These are phyloP conservation scores for Aromia moschata DNA, from an alignment of 2,888 invertebrate genomes.

Conservation along the genomic window DNA sequence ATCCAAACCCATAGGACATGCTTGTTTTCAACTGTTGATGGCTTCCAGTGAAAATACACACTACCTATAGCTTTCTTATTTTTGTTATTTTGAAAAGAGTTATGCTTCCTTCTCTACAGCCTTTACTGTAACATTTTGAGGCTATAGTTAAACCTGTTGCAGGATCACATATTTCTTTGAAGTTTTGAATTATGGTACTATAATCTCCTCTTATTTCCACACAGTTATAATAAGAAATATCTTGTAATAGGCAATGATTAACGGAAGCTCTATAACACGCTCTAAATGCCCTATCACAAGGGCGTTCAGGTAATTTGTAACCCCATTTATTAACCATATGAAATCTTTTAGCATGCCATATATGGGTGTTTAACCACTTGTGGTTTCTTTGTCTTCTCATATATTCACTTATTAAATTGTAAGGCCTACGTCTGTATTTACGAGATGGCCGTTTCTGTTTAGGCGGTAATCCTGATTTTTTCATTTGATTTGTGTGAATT, in stretches of 20 bases:
- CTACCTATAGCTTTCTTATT: constrained; percentile 75
- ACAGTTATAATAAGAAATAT: constrained; percentile 83
- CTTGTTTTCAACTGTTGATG: constrained; percentile 44
- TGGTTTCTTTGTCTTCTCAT: constrained; percentile 74
- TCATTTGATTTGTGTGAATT: constrained; percentile 77
- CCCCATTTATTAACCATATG: constrained; percentile 89
- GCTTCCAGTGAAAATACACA: constrained; percentile 78
- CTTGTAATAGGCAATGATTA: constrained; percentile 85
- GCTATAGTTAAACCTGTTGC: constrained; percentile 71
- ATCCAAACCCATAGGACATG: constrained; percentile 82
- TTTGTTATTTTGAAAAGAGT: constrained; percentile 69
- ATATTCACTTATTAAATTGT: constrained; percentile 82
- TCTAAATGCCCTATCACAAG: constrained; percentile 88
- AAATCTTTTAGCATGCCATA: constrained; percentile 99
- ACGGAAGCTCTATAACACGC: constrained; percentile 86
- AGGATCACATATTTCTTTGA: constrained; percentile 68
- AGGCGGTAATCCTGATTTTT: constrained; percentile 76
- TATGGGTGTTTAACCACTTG: constrained; percentile 94
- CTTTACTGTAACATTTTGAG: constrained; percentile 73
- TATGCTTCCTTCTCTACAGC: constrained; percentile 77
- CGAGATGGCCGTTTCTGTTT: constrained; percentile 85
- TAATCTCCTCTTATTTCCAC: constrained; percentile 76
- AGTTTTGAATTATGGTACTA: constrained; percentile 66
- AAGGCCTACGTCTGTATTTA: constrained; percentile 83
- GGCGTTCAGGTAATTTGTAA: constrained; percentile 78